Conservation (phyloP, 2,113 vertebrate species). For the Tychaedon coryphoeus region DNA sequence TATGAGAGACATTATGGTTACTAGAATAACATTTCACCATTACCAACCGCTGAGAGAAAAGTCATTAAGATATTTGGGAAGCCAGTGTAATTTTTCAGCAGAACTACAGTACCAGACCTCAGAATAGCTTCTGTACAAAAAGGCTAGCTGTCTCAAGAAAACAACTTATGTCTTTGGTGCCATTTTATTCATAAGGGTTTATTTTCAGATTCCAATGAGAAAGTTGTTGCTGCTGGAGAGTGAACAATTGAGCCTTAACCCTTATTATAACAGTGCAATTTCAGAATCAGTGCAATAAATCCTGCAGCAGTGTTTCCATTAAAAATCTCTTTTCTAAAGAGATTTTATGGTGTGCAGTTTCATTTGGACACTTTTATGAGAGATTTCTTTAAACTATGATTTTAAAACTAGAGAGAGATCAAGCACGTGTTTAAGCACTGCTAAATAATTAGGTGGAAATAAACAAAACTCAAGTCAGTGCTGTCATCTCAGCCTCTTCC, state of each 20-base stretch:
- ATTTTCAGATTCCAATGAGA: constrained; percentile 69
- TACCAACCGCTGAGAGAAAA: constrained; percentile 84
- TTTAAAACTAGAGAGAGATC: constrained; percentile 40
- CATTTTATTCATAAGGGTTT: constrained; percentile 66
- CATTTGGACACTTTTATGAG: constrained; percentile 22
- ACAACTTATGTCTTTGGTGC: constrained; percentile 51
- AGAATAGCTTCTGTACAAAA: constrained; percentile 64
- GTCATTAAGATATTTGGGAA: constrained; percentile 86
- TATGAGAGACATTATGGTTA: constrained; percentile 83
- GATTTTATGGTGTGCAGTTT: constrained; percentile 1
- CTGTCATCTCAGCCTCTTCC: background rate
- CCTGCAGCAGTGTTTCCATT: constrained; percentile 1
- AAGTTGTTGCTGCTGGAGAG: constrained; percentile 49
- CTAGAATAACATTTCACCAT: constrained; percentile 86
- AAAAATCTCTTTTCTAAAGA: constrained; percentile 43
- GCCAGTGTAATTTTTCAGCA: constrained; percentile 78
- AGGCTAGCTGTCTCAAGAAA: constrained; percentile 63
- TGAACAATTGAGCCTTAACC: constrained; percentile 65
- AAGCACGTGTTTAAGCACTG: constrained; percentile 19
- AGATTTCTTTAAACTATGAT: constrained; percentile 30
- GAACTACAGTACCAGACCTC: constrained; percentile 73
- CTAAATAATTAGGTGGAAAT: constrained; percentile 3
- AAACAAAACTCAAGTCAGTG: background rate
- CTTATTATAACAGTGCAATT: constrained; percentile 50
- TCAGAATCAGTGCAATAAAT: constrained; percentile 42